Conservation (phyloP, 2,888 invertebrate genomes). For the Polyommatus icarus region DNA sequence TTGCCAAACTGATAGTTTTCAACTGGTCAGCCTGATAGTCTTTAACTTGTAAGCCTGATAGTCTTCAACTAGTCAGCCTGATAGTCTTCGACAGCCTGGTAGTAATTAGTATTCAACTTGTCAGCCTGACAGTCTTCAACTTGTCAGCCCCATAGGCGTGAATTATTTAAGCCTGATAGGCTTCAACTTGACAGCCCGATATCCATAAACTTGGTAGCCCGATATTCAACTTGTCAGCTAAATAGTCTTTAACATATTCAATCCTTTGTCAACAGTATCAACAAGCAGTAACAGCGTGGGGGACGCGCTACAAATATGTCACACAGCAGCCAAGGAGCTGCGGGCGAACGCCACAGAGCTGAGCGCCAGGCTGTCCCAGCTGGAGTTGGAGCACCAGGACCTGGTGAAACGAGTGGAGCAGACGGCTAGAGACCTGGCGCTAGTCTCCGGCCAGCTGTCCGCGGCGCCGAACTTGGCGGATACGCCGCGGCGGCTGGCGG, state of each 20-base stretch:
- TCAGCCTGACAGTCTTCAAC: too few relatives aligned
- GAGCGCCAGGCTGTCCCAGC: slow-evolving; percentile 76
- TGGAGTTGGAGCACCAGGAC: slow-evolving; percentile 78
- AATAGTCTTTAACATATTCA: slow-evolving; percentile 2
- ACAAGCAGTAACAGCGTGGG: slow-evolving; percentile 85
- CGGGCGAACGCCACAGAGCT: slow-evolving; percentile 84
- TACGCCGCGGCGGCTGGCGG: slow-evolving; percentile 78
- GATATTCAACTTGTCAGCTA: too few relatives aligned
- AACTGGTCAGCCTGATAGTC: too few relatives aligned
- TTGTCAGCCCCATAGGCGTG: too few relatives aligned
- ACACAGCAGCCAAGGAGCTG: slow-evolving; percentile 84
- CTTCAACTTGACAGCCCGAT: too few relatives aligned
- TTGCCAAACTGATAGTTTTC: too few relatives aligned
- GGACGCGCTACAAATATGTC: slow-evolving; percentile 86
- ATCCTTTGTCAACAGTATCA: slow-evolving; percentile 71
- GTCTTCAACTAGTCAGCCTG: too few relatives aligned
- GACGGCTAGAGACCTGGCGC: slow-evolving; percentile 72
- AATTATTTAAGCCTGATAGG: too few relatives aligned
- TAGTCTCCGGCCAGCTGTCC: slow-evolving; percentile 80
- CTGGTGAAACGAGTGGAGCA: slow-evolving; percentile 59
- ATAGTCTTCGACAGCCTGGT: neutral
- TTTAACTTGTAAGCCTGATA: too few relatives aligned
- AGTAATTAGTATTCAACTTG: too few relatives aligned
- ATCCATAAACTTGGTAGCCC: too few relatives aligned
- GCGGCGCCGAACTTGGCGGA: slow-evolving; percentile 81